phyloP scores from a whole-genome alignment of 2,888 invertebrate genomes.

The Thysanoteuthis rhombus region DNA sequence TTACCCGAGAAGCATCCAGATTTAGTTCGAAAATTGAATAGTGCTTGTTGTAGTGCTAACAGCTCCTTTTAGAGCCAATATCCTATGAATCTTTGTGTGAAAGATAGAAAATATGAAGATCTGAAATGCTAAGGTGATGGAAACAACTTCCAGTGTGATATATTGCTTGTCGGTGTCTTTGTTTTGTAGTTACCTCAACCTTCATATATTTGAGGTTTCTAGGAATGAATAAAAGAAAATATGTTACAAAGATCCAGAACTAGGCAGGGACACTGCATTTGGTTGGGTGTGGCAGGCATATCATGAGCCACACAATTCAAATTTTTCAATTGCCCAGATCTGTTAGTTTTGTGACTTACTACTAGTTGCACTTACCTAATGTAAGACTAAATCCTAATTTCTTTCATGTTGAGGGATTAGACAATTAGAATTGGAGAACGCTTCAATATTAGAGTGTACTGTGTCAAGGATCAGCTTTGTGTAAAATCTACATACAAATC shows the following conservation, averaged over 20 bases:
- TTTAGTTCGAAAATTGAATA: no score
- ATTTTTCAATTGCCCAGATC: neutral
- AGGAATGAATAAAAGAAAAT: neutral
- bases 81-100: neutral
- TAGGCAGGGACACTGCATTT: no score
- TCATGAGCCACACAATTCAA: neutral
- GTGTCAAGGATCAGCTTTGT: no score
- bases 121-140: neutral
- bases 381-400: no score
- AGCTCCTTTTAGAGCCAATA: neutral
- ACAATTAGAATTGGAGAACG: no score
- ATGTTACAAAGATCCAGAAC: no score
- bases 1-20: no score
- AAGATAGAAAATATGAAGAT: neutral
- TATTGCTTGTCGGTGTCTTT: neutral
- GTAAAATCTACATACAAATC: no score
- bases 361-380: no score
- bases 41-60: no score
- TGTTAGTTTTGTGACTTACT: neutral
- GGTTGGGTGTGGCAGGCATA: neutral
- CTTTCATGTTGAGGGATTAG: no score
- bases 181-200: neutral
- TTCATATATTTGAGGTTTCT: neutral
- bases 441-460: no score
- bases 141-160: neutral